These are phyloP conservation scores for Malurus leucopterus DNA, from an alignment of 2,797 vertebrate genomes.

Conservation along the genomic window DNA sequence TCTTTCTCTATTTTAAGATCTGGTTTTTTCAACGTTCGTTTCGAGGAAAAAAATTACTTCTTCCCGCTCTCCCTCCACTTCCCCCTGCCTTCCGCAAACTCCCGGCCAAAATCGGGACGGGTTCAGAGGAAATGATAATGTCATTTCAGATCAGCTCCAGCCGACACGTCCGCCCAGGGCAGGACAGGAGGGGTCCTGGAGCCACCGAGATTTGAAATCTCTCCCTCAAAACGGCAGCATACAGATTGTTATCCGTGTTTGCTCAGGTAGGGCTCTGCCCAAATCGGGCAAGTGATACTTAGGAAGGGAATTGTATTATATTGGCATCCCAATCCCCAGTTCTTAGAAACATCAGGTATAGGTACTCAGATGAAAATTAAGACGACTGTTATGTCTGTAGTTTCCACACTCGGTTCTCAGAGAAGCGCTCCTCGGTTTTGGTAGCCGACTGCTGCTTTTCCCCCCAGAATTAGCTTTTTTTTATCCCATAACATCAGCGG, in stretches of 20 bases:
- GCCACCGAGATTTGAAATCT: not conserved
- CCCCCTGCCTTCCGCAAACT: not conserved
- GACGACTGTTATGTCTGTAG: rapidly evolving
- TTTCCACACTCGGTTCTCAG: not conserved
- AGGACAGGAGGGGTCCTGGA: not conserved
- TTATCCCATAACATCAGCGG: not conserved
- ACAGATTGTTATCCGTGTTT: not conserved
- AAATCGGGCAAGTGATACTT: not conserved
- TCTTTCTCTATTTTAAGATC: not conserved
- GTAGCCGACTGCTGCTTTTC: not conserved
- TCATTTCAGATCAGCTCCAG: not conserved
- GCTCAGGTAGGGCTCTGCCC: not conserved
- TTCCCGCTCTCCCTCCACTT: not conserved
- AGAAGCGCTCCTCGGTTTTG: not conserved
- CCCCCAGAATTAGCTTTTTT: not conserved
- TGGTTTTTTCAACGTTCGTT: not conserved
- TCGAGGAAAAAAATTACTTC: not conserved
- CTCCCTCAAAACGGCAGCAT: not conserved
- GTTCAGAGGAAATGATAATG: not conserved
- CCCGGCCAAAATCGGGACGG: not conserved
- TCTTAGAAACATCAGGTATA: not conserved
- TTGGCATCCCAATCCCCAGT: not conserved
- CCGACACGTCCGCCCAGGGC: not conserved
- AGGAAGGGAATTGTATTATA: not conserved
- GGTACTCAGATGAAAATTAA: not conserved